A percentile compares a stretch with the other conserved stretches of the same genome.
Evolutionary conservation across 2,888 invertebrate genomes (phyloP).

Genomic region (Caradrina clavipalpis): DNA sequence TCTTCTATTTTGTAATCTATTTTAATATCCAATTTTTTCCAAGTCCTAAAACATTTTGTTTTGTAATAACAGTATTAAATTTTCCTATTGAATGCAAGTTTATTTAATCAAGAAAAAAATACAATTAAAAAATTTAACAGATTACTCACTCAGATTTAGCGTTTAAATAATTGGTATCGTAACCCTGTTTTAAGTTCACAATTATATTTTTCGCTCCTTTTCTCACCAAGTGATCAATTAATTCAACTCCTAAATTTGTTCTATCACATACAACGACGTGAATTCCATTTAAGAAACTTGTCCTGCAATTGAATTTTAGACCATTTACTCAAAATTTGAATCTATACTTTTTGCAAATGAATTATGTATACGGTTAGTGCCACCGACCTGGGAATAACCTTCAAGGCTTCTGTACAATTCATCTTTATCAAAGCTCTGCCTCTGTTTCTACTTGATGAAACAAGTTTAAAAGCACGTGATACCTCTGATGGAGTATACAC

Average conservation of each 20-base stretch:
- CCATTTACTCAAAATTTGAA: too few relatives aligned
- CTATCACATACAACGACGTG: slow-evolving; percentile 16
- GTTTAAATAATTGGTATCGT: neutral
- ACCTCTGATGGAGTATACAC: slow-evolving; percentile 13
- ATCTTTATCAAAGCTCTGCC: slow-evolving; percentile 19
- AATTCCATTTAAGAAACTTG: slow-evolving; percentile 1
- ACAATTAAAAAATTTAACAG: too few relatives aligned
- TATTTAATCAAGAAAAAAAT: too few relatives aligned
- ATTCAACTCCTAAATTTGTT: slow-evolving; percentile 5
- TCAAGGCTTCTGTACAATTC: neutral
- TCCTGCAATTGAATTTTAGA: too few relatives aligned
- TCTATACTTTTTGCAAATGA: too few relatives aligned
- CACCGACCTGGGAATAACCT: slow-evolving; percentile 1
- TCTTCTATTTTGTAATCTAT: slow-evolving; percentile 1
- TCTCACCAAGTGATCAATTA: slow-evolving; percentile 10
- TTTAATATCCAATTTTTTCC: neutral
- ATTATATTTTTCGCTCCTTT: slow-evolving; percentile 6
- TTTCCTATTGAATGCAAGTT: too few relatives aligned
- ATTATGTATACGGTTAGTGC: too few relatives aligned
- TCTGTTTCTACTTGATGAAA: neutral
- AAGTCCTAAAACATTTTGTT: neutral
- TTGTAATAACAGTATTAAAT: too few relatives aligned
- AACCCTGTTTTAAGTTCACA: neutral
- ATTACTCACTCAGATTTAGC: neutral
- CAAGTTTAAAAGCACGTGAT: slow-evolving; percentile 17